phyloP scores from a whole-genome alignment of 23 tunicate genomes.

The Diplosoma virens region DNA sequence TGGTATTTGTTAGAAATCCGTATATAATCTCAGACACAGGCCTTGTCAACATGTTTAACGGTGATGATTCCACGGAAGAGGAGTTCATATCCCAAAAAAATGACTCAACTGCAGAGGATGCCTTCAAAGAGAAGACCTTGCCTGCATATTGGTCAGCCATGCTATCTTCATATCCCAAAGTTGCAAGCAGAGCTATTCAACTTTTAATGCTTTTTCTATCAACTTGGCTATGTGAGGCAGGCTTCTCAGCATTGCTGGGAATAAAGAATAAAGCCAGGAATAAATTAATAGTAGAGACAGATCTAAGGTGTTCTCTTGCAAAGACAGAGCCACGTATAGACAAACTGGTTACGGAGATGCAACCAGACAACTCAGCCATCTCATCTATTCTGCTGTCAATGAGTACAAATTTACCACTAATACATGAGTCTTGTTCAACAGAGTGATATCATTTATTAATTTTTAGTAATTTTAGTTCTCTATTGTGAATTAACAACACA shows the following conservation, averaged over 20 bases:
- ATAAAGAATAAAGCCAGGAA: neutral
- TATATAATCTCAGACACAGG: conserved; percentile 1
- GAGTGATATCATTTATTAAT: too few relatives aligned
- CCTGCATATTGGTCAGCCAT: neutral
- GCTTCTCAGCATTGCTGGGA: conserved; percentile 39
- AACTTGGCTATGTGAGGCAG: conserved; percentile 37
- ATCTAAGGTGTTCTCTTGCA: conserved; percentile 20
- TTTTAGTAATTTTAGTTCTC: neutral
- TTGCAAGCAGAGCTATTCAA: conserved; percentile 29
- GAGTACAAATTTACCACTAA: too few relatives aligned
- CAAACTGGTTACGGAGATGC: neutral
- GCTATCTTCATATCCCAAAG: neutral
- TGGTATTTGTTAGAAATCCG: neutral
- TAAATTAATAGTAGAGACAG: neutral
- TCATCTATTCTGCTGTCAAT: neutral
- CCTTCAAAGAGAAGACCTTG: neutral
- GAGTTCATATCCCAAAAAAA: conserved; percentile 5
- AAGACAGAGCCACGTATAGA: neutral
- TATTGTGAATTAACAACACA: neutral
- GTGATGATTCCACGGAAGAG: conserved; percentile 2
- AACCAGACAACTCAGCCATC: neutral
- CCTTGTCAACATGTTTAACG: conserved; percentile 34
- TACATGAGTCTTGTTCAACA: too few relatives aligned
- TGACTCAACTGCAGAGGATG: neutral
- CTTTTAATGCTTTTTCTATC: conserved; percentile 26